Base-by-base conservation (phyloP, 1,140 invertebrate species). In the Drosophila dunni region DNA sequence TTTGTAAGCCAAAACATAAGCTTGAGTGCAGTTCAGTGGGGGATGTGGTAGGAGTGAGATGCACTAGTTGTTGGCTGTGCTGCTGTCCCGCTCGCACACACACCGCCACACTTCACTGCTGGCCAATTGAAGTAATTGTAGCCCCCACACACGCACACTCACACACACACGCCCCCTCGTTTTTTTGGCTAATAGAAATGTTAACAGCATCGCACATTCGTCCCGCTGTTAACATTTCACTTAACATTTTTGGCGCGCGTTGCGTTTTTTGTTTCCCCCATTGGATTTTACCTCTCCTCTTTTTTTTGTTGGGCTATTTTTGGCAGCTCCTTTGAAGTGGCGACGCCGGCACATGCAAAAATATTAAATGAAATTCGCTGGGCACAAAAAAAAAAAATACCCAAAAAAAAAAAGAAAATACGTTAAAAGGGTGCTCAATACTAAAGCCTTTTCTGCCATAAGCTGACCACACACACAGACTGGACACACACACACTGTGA, bases 341-440 rank as follows among this genome's bases (percentile, higher is more conserved):
- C 79, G 75, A 63, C 73, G 65, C 67, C 71, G 70, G 80, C 79
- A 76, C 74, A 74, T 69, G 71, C 71, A 76, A 77, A 86, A 86
- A 86, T 86, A 86, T 86, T 86, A 86, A 86, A 86, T 88, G 83
- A 88, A 86, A 86, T 64, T 73, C 56, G 70, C 70, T 72, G 15
- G 34, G 46, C 33, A 56, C 57, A 64, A 68, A 66, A 34, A 68
- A 57, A 57, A 64, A 24, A 74, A 81, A 75, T 38, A 56, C 50
- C 80, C 80, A 62, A 83, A 71, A 68, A 64, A 64, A 42, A 81
- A 82, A 81, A 33, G 64, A 61, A 71, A 50, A 29, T 29, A 67
- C 58, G 70, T 70, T 88, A 83, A 89, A 88, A 89, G 84, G 84
- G 78, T 88, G 77, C 84, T 83, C 79, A 75, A 88, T 85, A 84